Evolutionary conservation across 2,888 invertebrate species (phyloP).

Genomic region (Suillia variegata): DNA sequence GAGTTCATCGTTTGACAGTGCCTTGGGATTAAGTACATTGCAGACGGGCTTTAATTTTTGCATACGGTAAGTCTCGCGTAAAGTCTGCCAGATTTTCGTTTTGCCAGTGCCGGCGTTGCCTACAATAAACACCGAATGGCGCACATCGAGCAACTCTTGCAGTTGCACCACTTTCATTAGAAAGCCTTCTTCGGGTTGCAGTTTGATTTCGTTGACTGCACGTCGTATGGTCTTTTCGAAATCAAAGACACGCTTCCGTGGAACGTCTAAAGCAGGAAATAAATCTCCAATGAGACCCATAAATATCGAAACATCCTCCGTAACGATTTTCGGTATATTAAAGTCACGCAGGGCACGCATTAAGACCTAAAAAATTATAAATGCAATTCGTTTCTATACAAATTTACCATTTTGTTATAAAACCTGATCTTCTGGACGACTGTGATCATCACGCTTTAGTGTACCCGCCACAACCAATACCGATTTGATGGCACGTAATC

Average conservation of each 20-base stretch:
- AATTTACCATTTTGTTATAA: background rate
- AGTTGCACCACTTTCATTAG: constrained; percentile 88
- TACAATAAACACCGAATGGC: constrained; percentile 91
- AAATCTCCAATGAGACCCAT: constrained; percentile 94
- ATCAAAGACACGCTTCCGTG: constrained; percentile 82
- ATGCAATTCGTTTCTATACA: background rate
- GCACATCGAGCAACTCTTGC: constrained; percentile 89
- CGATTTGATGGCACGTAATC: constrained; percentile 94
- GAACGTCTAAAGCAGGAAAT: constrained; percentile 91
- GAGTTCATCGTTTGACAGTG: constrained; percentile 92
- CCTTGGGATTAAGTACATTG: constrained; percentile 89
- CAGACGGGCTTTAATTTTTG: constrained; percentile 77
- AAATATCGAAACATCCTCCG: constrained; percentile 90
- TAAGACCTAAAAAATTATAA: constrained; percentile 64
- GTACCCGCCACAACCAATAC: constrained; percentile 94
- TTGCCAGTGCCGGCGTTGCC: constrained; percentile 92
- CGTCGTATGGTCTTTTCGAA: constrained; percentile 82
- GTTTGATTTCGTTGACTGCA: constrained; percentile 80
- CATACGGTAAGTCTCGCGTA: constrained; percentile 75
- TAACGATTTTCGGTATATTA: constrained; percentile 92
- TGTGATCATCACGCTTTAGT: constrained; percentile 80
- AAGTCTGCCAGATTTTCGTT: constrained; percentile 90
- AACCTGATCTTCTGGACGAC: constrained; percentile 85
- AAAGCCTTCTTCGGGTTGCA: constrained; percentile 92
- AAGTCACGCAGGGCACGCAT: constrained; percentile 95